Evolutionary conservation across 2,113 vertebrate species (phyloP).

Genomic region (Syngnathus floridae): DNA sequence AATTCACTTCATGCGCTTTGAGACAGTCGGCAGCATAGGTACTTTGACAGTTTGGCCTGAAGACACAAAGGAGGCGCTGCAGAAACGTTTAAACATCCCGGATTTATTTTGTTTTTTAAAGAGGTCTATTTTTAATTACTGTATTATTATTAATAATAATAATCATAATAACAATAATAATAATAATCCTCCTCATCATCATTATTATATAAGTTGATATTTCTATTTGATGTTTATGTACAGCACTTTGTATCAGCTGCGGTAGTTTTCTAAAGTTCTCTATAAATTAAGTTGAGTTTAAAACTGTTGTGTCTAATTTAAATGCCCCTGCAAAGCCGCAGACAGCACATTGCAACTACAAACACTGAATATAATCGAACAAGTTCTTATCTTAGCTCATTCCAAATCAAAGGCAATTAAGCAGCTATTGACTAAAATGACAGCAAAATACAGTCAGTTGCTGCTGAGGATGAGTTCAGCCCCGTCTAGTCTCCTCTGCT

Average conservation of each 20-base stretch:
- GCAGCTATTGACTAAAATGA: slow-evolving; percentile 10
- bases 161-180: no score
- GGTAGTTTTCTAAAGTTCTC: not conserved
- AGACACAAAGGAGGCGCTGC: not conserved
- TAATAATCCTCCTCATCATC: no score
- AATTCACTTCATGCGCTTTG: not conserved
- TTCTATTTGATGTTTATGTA: not conserved
- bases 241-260: not conserved
- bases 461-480: slow-evolving; percentile 41
- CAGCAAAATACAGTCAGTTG: slow-evolving; percentile 15
- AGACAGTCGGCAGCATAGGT: not conserved
- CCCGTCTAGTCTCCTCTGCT: slow-evolving; percentile 37
- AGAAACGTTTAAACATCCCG: not conserved
- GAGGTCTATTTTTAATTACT: no score
- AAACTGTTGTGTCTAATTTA: not conserved
- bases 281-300: not conserved
- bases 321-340: not conserved
- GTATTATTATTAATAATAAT: no score
- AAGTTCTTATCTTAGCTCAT: no score
- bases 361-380: not conserved
- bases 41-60: no score
- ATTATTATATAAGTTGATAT: not conserved
- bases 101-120: not conserved
- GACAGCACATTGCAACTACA: not conserved
- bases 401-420: not conserved